phyloP scores from a whole-genome alignment of 2,888 invertebrate genomes.

The Dryococelus australis region DNA sequence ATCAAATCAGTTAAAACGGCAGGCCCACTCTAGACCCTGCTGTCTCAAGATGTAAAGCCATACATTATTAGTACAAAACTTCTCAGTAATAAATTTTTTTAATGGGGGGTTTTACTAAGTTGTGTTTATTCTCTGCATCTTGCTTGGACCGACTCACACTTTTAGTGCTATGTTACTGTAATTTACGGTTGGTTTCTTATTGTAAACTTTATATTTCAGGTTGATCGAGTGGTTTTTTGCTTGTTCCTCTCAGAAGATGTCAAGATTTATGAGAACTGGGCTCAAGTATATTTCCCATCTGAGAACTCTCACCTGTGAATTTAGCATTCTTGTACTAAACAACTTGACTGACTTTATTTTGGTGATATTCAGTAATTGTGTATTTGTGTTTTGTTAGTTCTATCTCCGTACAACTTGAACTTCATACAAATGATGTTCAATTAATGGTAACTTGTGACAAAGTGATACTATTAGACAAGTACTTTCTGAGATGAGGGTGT shows the following conservation, averaged over 20 bases:
- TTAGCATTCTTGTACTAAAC: background rate
- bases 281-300: constrained; percentile 77
- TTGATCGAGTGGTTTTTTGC: constrained; percentile 83
- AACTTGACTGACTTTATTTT: background rate
- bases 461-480: no score
- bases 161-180: no score
- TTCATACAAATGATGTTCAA: background rate
- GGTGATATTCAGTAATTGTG: background rate
- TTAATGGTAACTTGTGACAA: background rate
- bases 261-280: constrained; percentile 72
- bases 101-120: no score
- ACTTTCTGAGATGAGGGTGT: no score
- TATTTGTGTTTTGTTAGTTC: background rate
- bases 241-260: constrained; percentile 77
- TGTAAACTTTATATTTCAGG: constrained; percentile 55
- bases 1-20: no score
- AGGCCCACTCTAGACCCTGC: no score
- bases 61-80: no score
- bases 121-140: no score
- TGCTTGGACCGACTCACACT: no score
- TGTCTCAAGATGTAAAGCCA: no score
- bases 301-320: constrained; percentile 46
- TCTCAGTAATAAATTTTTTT: no score
- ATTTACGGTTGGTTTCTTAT: no score
- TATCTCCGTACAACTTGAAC: background rate